Evolutionary conservation across 37 sponge, comb jelly and placozoan species (phyloP).

Genomic region (Ianthella basta): DNA sequence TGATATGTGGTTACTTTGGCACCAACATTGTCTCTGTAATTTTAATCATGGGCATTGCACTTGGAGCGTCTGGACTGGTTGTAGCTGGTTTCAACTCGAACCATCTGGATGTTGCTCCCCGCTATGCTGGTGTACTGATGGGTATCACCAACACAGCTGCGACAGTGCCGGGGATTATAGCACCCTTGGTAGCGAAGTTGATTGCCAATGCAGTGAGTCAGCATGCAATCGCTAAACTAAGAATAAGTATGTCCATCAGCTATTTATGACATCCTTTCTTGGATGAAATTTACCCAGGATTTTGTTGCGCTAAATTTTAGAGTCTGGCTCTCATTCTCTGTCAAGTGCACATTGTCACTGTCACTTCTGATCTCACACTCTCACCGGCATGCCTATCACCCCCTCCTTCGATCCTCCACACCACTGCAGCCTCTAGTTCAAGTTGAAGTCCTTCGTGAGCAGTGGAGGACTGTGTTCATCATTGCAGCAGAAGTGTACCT

Average conservation of each 20-base stretch:
- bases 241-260: conserved; percentile 6
- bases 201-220: conserved; percentile 24
- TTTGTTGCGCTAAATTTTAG: too few species aligned
- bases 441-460: conserved; percentile 28
- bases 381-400: too few species aligned
- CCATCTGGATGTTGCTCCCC: conserved; percentile 87
- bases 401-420: background rate
- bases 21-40: conserved; percentile 41
- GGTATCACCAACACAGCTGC: conserved; percentile 79
- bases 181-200: conserved; percentile 36
- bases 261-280: background rate
- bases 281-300: too few species aligned
- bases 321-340: too few species aligned
- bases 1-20: conserved; percentile 78
- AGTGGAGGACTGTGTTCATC: conserved; percentile 87
- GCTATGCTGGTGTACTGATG: conserved; percentile 83
- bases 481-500: conserved; percentile 77
- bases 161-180: conserved; percentile 76
- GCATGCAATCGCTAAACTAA: background rate
- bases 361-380: too few species aligned
- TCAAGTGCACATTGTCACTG: too few species aligned
- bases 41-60: conserved; percentile 58
- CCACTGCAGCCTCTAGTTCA: background rate
- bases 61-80: conserved; percentile 57
- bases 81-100: conserved; percentile 71